A percentile compares a stretch with the other conserved stretches of the same genome.
phyloP scores from a whole-genome alignment of 2,888 invertebrate genomes.

The Scelioninae gen. 2 region DNA sequence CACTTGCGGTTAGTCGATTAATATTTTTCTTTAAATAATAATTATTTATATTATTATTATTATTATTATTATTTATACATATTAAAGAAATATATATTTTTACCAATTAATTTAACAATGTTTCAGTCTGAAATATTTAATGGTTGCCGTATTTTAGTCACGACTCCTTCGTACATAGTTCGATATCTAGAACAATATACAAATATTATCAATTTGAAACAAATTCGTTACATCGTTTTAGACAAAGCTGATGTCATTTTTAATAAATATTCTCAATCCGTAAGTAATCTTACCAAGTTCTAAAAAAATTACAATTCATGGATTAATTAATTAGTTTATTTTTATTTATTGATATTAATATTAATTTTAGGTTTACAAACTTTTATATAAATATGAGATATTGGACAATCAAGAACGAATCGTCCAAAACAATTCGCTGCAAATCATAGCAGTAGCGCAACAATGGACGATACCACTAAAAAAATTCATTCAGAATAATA shows the following conservation, averaged over 20 bases:
- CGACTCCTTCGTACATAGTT: constrained; percentile 80
- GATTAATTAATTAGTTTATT: too few relatives aligned
- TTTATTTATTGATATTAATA: constrained; percentile 1
- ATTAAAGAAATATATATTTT: too few relatives aligned
- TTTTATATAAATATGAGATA: constrained; percentile 63
- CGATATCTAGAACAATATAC: constrained; percentile 75
- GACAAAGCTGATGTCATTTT: constrained; percentile 83
- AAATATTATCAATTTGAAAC: constrained; percentile 78
- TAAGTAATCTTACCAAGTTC: constrained; percentile 62
- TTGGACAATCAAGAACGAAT: constrained; percentile 57
- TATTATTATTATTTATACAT: too few relatives aligned
- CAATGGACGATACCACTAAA: constrained; percentile 81
- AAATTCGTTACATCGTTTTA: constrained; percentile 81
- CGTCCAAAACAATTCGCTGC: constrained; percentile 71
- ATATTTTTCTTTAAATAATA: too few relatives aligned
- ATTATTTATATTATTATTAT: too few relatives aligned
- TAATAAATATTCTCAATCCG: constrained; percentile 76
- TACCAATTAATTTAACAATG: too few relatives aligned
- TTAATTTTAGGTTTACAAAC: constrained; percentile 53
- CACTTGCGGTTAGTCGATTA: constrained; percentile 66
- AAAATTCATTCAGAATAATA: constrained; percentile 76
- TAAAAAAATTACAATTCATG: too few relatives aligned
- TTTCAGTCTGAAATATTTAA: constrained; percentile 73
- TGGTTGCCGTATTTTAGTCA: constrained; percentile 84
- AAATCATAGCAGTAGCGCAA: constrained; percentile 79